phyloP scores from a whole-genome alignment of 2,113 vertebrate genomes.

The Meles meles region DNA sequence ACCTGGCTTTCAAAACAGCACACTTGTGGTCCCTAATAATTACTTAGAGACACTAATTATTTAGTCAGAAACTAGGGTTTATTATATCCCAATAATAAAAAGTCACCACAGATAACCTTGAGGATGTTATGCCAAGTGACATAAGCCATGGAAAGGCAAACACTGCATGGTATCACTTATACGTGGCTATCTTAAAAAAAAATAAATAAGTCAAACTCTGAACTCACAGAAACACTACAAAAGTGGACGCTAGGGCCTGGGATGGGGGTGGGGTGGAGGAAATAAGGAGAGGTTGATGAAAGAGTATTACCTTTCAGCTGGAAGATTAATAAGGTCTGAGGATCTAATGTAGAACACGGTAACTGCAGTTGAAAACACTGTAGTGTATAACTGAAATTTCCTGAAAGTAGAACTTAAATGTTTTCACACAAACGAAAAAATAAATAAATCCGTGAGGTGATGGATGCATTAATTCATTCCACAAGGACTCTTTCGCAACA shows the following conservation, averaged over 20 bases:
- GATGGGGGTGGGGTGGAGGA: not conserved
- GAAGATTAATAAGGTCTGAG: not conserved
- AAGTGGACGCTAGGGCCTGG: not conserved
- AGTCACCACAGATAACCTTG: not conserved
- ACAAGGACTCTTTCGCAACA: not conserved
- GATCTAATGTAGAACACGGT: not conserved
- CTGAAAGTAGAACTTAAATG: not conserved
- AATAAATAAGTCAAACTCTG: not conserved
- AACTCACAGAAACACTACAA: not conserved
- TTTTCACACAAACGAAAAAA: not conserved
- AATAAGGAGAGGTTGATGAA: not conserved
- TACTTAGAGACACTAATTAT: not conserved
- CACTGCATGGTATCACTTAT: not conserved
- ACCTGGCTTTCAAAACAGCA: constrained; percentile 32
- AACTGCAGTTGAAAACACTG: not conserved
- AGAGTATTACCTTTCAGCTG: not conserved
- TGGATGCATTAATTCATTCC: not conserved
- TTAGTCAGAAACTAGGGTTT: not conserved
- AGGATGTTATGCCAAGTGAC: not conserved
- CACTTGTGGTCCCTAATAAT: not conserved
- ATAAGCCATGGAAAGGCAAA: not conserved
- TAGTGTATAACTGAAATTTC: not conserved
- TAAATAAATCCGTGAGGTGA: not conserved
- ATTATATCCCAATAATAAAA: not conserved
- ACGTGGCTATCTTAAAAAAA: not conserved